These are phyloP conservation scores for Andrena dorsata DNA, from an alignment of 2,888 invertebrate species.

Conservation along the genomic window DNA sequence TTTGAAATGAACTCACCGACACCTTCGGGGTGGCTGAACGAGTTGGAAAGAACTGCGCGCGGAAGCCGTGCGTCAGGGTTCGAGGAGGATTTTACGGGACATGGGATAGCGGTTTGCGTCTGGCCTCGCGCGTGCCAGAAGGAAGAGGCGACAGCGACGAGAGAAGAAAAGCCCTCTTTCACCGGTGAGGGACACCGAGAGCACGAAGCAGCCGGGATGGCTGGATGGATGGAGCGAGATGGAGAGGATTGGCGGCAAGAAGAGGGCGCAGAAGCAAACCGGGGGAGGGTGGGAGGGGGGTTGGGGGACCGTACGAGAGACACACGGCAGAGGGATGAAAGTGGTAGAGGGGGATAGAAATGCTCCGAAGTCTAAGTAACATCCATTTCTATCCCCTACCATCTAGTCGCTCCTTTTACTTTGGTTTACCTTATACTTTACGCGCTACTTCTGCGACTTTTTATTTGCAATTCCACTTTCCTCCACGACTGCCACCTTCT, in stretches of 20 bases:
- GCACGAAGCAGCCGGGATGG: conserved; percentile 31
- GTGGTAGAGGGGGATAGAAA: conserved; percentile 56
- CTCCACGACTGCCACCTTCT: conserved; percentile 61
- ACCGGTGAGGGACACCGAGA: conserved; percentile 67
- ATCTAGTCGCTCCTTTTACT: conserved; percentile 74
- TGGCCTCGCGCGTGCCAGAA: conserved; percentile 9
- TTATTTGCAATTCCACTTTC: conserved; percentile 75
- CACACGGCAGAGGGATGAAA: conserved; percentile 11
- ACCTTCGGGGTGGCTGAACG: conserved; percentile 60
- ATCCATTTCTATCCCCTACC: conserved; percentile 79
- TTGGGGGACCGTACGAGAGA: conserved; percentile 40
- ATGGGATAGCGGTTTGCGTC: conserved; percentile 43
- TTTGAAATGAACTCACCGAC: conserved; percentile 60
- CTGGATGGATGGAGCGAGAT: conserved; percentile 29
- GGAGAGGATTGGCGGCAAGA: conserved; percentile 20
- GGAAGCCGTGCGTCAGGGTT: conserved; percentile 60
- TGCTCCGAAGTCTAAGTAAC: conserved; percentile 80
- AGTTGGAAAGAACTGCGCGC: conserved; percentile 56
- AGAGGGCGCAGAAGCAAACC: conserved; percentile 42
- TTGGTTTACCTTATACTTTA: conserved; percentile 77
- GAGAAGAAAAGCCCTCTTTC: conserved; percentile 79
- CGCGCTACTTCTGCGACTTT: conserved; percentile 72
- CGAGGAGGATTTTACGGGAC: conserved; percentile 64
- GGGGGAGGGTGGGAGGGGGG: too few species aligned
- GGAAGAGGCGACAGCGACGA: conserved; percentile 65